Percentiles rank a stretch among this genome's conserved stretches.
phyloP scores from a whole-genome alignment of 1,140 invertebrate genomes.

The Vollenhovia emeryi region DNA sequence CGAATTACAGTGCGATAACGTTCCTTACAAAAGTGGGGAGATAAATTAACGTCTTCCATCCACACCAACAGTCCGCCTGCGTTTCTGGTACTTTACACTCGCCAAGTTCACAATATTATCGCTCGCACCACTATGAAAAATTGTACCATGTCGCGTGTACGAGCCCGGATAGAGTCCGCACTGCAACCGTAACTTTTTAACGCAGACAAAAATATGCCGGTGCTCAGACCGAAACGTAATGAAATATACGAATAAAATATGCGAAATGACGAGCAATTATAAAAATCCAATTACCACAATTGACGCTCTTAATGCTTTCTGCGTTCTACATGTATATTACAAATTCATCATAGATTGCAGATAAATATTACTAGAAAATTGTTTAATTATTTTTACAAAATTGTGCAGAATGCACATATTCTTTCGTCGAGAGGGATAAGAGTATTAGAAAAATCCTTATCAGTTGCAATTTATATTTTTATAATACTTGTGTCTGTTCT shows the following conservation, averaged over 20 bases:
- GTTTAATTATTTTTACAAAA: neutral
- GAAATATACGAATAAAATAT: neutral
- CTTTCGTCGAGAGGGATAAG: neutral
- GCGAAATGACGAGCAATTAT: slow-evolving; percentile 8
- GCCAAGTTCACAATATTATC: slow-evolving; percentile 59
- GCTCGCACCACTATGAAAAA: slow-evolving; percentile 51
- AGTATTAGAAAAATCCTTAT: neutral
- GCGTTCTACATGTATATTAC: no score
- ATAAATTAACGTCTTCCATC: slow-evolving; percentile 59
- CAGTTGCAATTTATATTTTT: neutral
- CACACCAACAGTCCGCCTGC: slow-evolving; percentile 39
- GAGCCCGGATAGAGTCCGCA: slow-evolving; percentile 7
- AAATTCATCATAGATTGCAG: neutral
- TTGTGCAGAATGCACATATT: no score
- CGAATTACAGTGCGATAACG: slow-evolving; percentile 54
- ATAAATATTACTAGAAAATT: neutral
- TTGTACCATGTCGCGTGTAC: slow-evolving; percentile 13
- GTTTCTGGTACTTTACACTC: slow-evolving; percentile 52
- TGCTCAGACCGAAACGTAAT: neutral
- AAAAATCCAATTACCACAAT: neutral
- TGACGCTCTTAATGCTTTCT: neutral
- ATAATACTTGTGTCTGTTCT: neutral
- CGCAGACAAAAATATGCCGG: slow-evolving; percentile 10
- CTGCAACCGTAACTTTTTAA: slow-evolving; percentile 38
- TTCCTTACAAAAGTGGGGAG: slow-evolving; percentile 56